These are phyloP conservation scores for Ecliptopera silaceata DNA, from an alignment of 2,888 invertebrate genomes.

Conservation along the genomic window DNA sequence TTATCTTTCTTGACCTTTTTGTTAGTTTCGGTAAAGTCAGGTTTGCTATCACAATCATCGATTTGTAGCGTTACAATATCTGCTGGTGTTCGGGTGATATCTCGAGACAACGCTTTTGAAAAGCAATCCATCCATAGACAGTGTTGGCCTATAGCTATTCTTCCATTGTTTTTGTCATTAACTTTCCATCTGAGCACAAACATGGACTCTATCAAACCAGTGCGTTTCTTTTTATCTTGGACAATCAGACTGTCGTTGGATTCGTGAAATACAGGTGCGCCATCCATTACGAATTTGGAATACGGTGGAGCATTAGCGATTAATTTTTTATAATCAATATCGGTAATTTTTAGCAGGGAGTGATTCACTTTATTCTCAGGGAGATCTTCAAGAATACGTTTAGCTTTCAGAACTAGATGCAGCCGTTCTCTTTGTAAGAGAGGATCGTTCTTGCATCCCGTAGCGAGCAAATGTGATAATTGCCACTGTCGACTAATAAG, in stretches of 20 bases:
- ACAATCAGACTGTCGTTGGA: slow-evolving; percentile 42
- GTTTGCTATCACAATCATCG: slow-evolving; percentile 56
- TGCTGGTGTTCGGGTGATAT: slow-evolving; percentile 42
- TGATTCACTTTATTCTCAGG: slow-evolving; percentile 57
- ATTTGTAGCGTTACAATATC: slow-evolving; percentile 68
- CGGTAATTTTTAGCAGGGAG: slow-evolving; percentile 61
- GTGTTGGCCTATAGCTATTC: slow-evolving; percentile 86
- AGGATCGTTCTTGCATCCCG: slow-evolving; percentile 51
- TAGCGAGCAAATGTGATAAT: slow-evolving; percentile 67
- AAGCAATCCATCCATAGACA: slow-evolving; percentile 85
- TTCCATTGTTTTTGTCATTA: slow-evolving; percentile 79
- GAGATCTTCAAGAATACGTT: slow-evolving; percentile 49
- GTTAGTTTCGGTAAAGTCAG: slow-evolving; percentile 48
- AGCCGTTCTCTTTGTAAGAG: slow-evolving; percentile 66
- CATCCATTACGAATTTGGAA: slow-evolving; percentile 63
- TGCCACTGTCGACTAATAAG: slow-evolving; percentile 85
- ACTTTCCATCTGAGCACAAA: slow-evolving; percentile 82
- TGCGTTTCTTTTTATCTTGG: slow-evolving; percentile 36
- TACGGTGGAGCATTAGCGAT: slow-evolving; percentile 53
- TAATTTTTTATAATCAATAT: slow-evolving; percentile 45
- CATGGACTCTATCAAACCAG: slow-evolving; percentile 73
- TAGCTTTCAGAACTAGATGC: slow-evolving; percentile 67
- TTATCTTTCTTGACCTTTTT: slow-evolving; percentile 72
- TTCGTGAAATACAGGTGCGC: slow-evolving; percentile 54
- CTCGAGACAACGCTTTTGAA: slow-evolving; percentile 78